Percentiles rank a stretch among this genome's conserved stretches.
phyloP scores from a whole-genome alignment of 1,140 invertebrate genomes.

The Drosophila chauvacae region DNA sequence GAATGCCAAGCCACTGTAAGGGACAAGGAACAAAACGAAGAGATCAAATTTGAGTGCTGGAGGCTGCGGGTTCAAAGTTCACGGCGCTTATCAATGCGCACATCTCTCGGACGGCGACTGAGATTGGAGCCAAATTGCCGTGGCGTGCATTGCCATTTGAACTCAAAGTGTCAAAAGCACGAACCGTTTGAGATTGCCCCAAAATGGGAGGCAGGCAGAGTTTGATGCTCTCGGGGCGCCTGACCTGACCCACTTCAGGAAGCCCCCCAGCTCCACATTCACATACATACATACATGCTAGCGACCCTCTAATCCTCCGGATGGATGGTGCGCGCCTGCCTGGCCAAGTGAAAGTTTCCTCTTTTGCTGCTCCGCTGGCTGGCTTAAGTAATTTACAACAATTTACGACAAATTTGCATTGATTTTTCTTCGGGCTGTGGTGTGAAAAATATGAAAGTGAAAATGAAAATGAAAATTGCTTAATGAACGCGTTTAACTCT shows the following conservation, averaged over 20 bases:
- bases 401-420: conserved; percentile 79
- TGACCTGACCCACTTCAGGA: conserved; percentile 57
- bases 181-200: conserved; percentile 39
- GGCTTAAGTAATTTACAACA: conserved; percentile 70
- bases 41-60: conserved; percentile 27
- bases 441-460: conserved; percentile 72
- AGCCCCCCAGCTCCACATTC: conserved; percentile 1
- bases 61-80: conserved; percentile 68
- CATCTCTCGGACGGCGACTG: conserved; percentile 47
- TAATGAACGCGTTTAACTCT: conserved; percentile 39
- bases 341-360: conserved; percentile 68
- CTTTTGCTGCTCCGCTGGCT: conserved; percentile 30
- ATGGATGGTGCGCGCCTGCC: conserved; percentile 1
- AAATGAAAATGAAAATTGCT: conserved; percentile 65
- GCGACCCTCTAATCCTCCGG: conserved; percentile 6
- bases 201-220: conserved; percentile 34
- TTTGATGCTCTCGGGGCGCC: conserved; percentile 42
- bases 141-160: conserved; percentile 74
- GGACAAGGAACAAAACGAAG: not conserved
- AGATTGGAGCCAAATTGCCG: conserved; percentile 49
- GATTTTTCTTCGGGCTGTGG: conserved; percentile 34
- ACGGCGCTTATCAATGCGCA: conserved; percentile 61
- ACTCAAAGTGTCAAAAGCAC: conserved; percentile 56
- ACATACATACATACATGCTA: too few relatives aligned
- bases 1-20: not conserved